A percentile compares a stretch with the other conserved stretches of the same genome.
These are phyloP conservation scores for Drosophila kambysellisi DNA, from an alignment of 2,888 invertebrate species.

Conservation along the genomic window DNA sequence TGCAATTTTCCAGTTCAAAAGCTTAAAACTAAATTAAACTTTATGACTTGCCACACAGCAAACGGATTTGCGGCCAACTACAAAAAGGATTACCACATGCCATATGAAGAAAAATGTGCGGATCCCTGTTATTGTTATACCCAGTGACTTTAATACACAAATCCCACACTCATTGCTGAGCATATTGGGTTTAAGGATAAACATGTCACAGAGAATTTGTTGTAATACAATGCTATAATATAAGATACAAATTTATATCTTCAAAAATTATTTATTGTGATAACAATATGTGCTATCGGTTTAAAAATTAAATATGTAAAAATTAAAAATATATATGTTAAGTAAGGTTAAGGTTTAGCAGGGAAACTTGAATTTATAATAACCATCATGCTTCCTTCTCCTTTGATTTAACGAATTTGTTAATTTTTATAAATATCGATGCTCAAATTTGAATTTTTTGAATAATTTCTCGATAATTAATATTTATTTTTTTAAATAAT, in stretches of 20 bases:
- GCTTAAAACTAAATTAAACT: constrained; percentile 81
- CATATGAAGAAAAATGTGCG: constrained; percentile 75
- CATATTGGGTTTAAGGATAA: neutral
- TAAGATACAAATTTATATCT: neutral
- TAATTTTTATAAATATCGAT: neutral
- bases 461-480: neutral
- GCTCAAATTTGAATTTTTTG: neutral
- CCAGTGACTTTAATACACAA: constrained; percentile 23
- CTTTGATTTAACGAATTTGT: neutral
- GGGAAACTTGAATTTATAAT: neutral
- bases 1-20: constrained; percentile 81
- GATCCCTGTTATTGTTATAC: constrained; percentile 54
- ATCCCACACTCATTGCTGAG: neutral
- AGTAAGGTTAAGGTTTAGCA: neutral
- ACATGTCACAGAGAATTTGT: neutral
- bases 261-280: neutral
- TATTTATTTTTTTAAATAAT: neutral
- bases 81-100: constrained; percentile 74
- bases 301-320: fast-evolving
- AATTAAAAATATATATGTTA: neutral
- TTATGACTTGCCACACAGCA: constrained; percentile 73
- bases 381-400: fast-evolving
- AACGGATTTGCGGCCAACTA: constrained; percentile 72
- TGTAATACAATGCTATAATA: neutral
- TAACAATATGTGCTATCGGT: fast-evolving